A percentile compares a stretch with the other conserved stretches of the same genome.
These are phyloP conservation scores for Drosophila mauritiana DNA, from an alignment of 1,140 invertebrate genomes.

Conservation along the genomic window DNA sequence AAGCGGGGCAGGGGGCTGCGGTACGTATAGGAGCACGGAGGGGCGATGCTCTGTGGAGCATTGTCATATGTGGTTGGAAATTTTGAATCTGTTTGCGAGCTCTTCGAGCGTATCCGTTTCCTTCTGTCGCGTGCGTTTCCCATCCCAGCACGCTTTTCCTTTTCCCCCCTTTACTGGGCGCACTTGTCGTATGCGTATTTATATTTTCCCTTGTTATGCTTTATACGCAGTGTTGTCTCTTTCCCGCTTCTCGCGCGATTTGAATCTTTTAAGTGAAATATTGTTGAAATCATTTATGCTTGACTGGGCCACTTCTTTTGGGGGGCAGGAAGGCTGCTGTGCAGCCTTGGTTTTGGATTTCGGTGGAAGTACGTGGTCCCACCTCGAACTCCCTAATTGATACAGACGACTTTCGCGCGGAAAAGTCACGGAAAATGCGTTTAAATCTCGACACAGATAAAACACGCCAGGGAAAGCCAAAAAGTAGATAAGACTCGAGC, in stretches of 20 bases:
- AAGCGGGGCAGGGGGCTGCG: too few relatives aligned
- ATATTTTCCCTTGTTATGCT: conserved; percentile 71
- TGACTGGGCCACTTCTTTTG: conserved; percentile 49
- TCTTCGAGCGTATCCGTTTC: conserved; percentile 83
- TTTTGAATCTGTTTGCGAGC: conserved; percentile 84
- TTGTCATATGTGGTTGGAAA: conserved; percentile 84
- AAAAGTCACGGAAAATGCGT: conserved; percentile 64
- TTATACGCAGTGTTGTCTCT: conserved; percentile 54
- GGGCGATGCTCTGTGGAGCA: conserved; percentile 63
- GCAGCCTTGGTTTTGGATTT: not conserved
- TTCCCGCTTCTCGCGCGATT: conserved; percentile 63
- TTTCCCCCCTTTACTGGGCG: conserved; percentile 2
- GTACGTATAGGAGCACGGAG: not conserved
- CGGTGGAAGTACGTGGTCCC: conserved; percentile 18
- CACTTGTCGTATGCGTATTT: conserved; percentile 79
- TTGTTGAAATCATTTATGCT: conserved; percentile 82
- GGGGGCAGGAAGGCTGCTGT: not conserved
- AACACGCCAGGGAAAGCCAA: conserved; percentile 47
- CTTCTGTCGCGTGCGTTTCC: conserved; percentile 77
- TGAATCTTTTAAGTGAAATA: conserved; percentile 84
- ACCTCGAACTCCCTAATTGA: conserved; percentile 68
- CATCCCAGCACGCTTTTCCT: conserved; percentile 12
- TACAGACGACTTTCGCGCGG: conserved; percentile 37
- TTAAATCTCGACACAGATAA: conserved; percentile 67
- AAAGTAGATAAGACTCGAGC: conserved; percentile 65